A percentile compares a stretch with the other conserved stretches of the same genome.
Conservation (phyloP, 1,140 invertebrate genomes). For the Delia radicum region DNA sequence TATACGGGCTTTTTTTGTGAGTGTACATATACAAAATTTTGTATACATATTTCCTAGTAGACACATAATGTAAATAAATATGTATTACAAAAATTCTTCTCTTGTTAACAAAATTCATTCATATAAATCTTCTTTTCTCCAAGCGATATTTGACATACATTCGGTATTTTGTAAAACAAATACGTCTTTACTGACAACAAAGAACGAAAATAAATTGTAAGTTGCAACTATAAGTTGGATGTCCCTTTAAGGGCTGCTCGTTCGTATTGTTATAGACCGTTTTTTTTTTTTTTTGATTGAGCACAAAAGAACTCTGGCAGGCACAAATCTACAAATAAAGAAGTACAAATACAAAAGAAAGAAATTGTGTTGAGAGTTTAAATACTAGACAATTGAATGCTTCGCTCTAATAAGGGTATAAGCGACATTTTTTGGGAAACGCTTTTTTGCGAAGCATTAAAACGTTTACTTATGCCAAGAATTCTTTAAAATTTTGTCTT, state of each 20-base stretch:
- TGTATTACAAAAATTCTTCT: too few species aligned
- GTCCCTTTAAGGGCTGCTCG: slow-evolving; percentile 15
- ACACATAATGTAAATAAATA: too few species aligned
- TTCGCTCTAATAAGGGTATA: too few species aligned
- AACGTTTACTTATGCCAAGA: too few species aligned
- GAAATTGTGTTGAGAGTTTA: neutral
- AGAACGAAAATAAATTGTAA: neutral
- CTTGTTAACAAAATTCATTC: neutral
- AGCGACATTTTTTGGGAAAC: too few species aligned
- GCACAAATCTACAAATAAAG: neutral
- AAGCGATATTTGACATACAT: slow-evolving; percentile 8
- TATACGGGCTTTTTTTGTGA: neutral
- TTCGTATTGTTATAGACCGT: too few species aligned
- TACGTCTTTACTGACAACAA: neutral
- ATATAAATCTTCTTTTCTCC: slow-evolving; percentile 11
- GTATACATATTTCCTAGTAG: neutral
- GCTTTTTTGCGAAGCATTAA: too few species aligned
- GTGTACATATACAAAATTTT: neutral
- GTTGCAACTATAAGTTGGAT: slow-evolving; percentile 5
- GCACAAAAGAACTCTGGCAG: neutral
- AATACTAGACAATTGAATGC: neutral
- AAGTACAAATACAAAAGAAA: neutral
- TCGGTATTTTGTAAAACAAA: neutral
- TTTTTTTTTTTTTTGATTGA: too few species aligned
- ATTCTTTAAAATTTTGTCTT: too few species aligned